A percentile compares a stretch with the other conserved stretches of the same genome.
Conservation (phyloP, 2,113 vertebrate species). For the Ondatra zibethicus region DNA sequence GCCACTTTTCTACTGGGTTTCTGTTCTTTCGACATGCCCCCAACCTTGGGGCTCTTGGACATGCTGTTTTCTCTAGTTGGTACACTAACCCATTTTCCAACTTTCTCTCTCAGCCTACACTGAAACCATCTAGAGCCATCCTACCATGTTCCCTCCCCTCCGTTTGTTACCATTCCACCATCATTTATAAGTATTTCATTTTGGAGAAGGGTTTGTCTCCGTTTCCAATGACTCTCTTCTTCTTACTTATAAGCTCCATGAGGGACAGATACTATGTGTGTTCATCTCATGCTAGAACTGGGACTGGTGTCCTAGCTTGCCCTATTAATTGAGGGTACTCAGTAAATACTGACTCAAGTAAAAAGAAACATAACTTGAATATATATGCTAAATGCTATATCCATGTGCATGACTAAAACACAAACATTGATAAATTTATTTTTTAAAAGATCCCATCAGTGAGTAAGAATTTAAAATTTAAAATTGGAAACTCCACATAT, state of each 20-base stretch:
- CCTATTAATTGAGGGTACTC: neutral
- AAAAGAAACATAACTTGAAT: neutral
- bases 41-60: neutral
- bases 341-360: neutral
- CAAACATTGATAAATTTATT: neutral
- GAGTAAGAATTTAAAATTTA: neutral
- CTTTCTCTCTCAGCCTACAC: neutral
- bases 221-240: neutral
- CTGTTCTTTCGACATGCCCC: neutral
- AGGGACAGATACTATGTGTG: rapidly evolving
- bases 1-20: neutral
- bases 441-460: neutral
- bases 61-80: neutral
- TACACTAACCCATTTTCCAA: neutral
- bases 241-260: neutral
- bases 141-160: neutral
- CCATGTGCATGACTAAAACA: neutral
- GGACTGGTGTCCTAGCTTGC: too few species aligned
- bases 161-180: neutral
- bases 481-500: neutral
- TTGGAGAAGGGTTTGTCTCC: neutral
- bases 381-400: neutral
- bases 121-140: neutral
- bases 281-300: neutral
- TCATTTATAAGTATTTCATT: neutral